Evolutionary conservation across 2,797 vertebrate species (phyloP), one percentile per base, ranked within the genome.

Genomic region (Phyllotis vaccarum): DNA sequence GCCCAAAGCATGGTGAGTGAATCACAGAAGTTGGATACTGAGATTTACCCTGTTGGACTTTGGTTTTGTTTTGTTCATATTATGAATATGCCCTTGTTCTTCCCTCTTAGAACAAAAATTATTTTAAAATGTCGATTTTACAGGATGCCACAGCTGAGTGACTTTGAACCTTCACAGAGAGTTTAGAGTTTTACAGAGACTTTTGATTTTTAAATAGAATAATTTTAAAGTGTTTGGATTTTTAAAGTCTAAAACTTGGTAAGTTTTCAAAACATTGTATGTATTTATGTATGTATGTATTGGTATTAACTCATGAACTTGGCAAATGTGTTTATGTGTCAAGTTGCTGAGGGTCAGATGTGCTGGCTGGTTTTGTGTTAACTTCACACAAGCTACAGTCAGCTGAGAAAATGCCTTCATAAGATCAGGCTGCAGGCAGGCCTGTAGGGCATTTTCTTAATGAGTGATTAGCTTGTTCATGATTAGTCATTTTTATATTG

Each of bases 401-500:
- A 62, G 9, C 60, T 62, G 60, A 62, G 60, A 62, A 62, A 62
- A 62, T 29, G 10, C 60, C 60, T 62, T 62, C 60, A 62, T 62
- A 9, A 62, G 29, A 11, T 27, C 60, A 27, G 60, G 60, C 60
- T 62, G 22, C 29, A 29, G 60, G 60, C 60, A 62, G 29, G 27
- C 60, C 27, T 62, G 27, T n/a, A n/a, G 66, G 16, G n/a, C 66
- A n/a, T 68, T 68, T 7, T 68, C 66, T 68, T 68, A 66, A n/a
- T 68, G 34, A 68, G 34, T n/a, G 34, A n/a, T n/a, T n/a, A 89
- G 27, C 40, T 85, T 93, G 19, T 0, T 78, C 89, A 83, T 13
- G 29, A 83, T 58, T 31, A 60, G 79, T 37, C 52, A 87, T 94
- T 82, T 94, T 80, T 74, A 75, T 74, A 46, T 89, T n/a, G 37